Conservation (phyloP, 2,113 vertebrate genomes). For the Rhadina sibilatrix region DNA sequence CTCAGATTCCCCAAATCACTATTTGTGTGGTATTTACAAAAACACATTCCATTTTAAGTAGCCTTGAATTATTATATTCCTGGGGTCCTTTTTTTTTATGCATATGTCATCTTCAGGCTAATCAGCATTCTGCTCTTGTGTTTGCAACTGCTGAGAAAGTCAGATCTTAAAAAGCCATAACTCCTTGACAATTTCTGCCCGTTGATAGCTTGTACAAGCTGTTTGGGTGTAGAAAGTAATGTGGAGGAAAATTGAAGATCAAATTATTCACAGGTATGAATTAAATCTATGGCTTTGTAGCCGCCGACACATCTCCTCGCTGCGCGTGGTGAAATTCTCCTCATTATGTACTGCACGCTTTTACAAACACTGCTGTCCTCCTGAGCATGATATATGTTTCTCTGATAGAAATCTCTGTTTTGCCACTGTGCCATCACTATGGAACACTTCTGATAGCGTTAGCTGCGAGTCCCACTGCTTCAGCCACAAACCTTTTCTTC, state of each 20-base stretch:
- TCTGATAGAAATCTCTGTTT: background rate
- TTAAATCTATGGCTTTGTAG: constrained; percentile 18
- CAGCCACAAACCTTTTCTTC: background rate
- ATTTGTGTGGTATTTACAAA: background rate
- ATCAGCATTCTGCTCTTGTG: constrained; percentile 56
- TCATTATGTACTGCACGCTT: background rate
- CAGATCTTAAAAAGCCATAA: constrained; percentile 54
- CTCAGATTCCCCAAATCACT: constrained; percentile 18
- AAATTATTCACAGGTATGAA: constrained; percentile 32
- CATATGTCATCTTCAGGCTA: constrained; percentile 24
- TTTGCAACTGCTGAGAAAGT: constrained; percentile 59
- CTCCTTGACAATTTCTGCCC: constrained; percentile 26
- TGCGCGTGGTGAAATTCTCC: background rate
- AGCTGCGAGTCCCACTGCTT: background rate
- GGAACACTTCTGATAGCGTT: background rate
- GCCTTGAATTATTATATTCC: constrained; percentile 31
- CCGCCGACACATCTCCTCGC: background rate
- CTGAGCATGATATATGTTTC: background rate
- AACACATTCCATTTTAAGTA: constrained; percentile 10
- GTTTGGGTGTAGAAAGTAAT: background rate
- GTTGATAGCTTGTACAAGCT: background rate
- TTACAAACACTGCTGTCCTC: background rate
- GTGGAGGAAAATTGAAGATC: constrained; percentile 17
- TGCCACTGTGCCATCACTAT: background rate
- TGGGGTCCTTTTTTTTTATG: background rate